phyloP scores from a whole-genome alignment of 2,113 vertebrate species.

The Hippocampus mohnikei region DNA sequence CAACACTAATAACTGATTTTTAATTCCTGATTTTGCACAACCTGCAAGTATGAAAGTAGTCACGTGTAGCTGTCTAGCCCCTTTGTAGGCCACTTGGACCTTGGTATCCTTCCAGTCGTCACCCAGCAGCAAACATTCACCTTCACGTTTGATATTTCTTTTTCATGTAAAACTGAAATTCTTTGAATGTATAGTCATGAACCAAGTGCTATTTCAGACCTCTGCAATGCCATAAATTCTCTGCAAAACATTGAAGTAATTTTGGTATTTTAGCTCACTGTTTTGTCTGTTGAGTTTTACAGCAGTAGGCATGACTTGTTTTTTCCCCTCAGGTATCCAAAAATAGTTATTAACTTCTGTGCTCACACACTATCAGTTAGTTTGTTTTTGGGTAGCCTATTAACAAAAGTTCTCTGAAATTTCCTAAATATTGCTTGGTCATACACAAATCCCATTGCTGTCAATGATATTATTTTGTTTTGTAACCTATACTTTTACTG shows the following conservation, averaged over 20 bases:
- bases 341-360: background rate
- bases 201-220: background rate
- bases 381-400: background rate
- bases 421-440: background rate
- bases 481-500: background rate
- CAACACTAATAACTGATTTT: slow-evolving; percentile 3
- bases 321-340: background rate
- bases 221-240: background rate
- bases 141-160: background rate
- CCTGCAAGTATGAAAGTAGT: background rate
- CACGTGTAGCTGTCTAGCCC: background rate
- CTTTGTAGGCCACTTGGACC: background rate
- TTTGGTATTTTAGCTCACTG: background rate
- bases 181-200: background rate
- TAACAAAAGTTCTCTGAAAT: background rate
- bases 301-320: background rate
- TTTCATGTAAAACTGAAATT: background rate
- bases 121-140: background rate
- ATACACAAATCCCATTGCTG: background rate
- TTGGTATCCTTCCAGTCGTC: background rate
- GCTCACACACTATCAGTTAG: background rate
- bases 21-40: slow-evolving; percentile 16
- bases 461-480: background rate
- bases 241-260: background rate
- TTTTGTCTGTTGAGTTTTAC: background rate